Percentiles rank a stretch among this genome's conserved stretches.
These are phyloP conservation scores for Sclerodermus sp. DNA, from an alignment of 2,888 invertebrate genomes.

Conservation along the genomic window DNA sequence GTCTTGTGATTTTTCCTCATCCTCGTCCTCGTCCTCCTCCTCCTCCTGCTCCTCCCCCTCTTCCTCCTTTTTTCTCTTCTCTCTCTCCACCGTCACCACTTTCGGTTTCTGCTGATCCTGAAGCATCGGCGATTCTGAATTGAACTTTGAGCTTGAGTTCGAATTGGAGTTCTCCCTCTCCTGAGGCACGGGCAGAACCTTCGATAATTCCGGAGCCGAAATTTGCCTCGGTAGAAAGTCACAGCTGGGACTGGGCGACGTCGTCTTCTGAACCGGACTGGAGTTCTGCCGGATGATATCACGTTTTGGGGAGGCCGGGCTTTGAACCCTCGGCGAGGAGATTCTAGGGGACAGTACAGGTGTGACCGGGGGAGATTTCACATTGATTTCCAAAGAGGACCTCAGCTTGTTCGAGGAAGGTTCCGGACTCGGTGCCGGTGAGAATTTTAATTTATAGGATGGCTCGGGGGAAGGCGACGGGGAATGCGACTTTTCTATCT, in stretches of 20 bases:
- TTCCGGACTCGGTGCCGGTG: constrained; percentile 50
- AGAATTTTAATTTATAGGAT: constrained; percentile 44
- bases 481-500: constrained; percentile 48
- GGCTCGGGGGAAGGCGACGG: constrained; percentile 50
- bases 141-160: too few relatives aligned
- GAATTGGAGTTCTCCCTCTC: too few relatives aligned
- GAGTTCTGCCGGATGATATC: constrained; percentile 23
- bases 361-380: constrained; percentile 45
- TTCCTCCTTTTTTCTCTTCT: constrained; percentile 13
- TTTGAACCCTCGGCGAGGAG: constrained; percentile 34
- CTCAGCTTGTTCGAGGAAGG: constrained; percentile 33
- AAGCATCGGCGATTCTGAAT: too few relatives aligned
- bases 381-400: constrained; percentile 33
- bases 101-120: constrained; percentile 21
- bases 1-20: not conserved
- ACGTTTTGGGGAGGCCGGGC: constrained; percentile 42
- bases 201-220: constrained; percentile 31
- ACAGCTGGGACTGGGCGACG: constrained; percentile 28
- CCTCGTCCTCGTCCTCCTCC: constrained; percentile 4
- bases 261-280: constrained; percentile 30
- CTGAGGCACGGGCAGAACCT: too few relatives aligned
- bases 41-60: constrained; percentile 6
- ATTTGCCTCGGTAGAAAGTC: constrained; percentile 24
- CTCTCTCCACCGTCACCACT: constrained; percentile 1
- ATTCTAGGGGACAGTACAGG: constrained; percentile 44